A percentile compares a stretch with the other conserved stretches of the same genome.
Conservation (phyloP, 2,113 vertebrate species). For the Hydrolagus affinis region DNA sequence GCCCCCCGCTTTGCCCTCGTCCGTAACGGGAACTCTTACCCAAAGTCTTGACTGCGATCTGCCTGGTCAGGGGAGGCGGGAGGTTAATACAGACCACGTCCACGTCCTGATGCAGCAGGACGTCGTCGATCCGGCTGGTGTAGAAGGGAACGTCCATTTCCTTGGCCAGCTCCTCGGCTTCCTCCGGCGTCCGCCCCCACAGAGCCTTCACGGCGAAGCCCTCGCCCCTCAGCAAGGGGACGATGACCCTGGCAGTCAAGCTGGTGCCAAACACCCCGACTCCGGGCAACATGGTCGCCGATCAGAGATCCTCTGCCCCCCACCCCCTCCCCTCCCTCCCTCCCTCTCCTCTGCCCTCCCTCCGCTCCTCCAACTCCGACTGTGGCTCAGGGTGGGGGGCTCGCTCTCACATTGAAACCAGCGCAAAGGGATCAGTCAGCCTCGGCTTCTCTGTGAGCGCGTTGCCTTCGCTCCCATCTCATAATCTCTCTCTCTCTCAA, state of each 20-base stretch:
- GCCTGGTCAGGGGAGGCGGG: constrained; percentile 85
- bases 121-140: constrained; percentile 93
- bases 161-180: constrained; percentile 92
- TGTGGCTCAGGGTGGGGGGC: neutral
- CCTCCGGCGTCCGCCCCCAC: constrained; percentile 90
- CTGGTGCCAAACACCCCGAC: constrained; percentile 95
- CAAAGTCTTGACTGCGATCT: constrained; percentile 92
- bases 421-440: no score
- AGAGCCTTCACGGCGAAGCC: constrained; percentile 90
- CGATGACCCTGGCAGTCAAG: constrained; percentile 86
- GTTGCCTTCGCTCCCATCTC: no score
- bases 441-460: no score
- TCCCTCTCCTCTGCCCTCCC: no score
- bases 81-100: constrained; percentile 95
- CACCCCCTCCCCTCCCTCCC: constrained; percentile 22
- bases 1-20: no score
- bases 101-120: constrained; percentile 91
- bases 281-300: constrained; percentile 80
- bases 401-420: no score
- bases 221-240: constrained; percentile 85
- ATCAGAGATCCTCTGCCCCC: constrained; percentile 1
- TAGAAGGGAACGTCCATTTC: constrained; percentile 95
- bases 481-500: no score
- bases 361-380: neutral
- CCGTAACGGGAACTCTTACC: no score